Conservation (phyloP, 1,140 invertebrate species). For the Papilio helenus region DNA sequence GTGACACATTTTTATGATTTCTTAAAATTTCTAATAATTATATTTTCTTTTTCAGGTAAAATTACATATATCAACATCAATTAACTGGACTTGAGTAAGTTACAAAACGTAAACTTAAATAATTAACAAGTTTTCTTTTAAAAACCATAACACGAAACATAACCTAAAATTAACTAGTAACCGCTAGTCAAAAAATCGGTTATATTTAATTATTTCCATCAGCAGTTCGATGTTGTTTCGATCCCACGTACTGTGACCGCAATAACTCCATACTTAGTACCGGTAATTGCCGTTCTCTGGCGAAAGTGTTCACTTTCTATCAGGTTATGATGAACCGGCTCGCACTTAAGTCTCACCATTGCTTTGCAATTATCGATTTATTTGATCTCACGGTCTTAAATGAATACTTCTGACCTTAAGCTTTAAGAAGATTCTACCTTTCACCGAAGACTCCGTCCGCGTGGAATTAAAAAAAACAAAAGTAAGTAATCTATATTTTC, state of each 20-base stretch:
- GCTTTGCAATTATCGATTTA: slow-evolving; percentile 14
- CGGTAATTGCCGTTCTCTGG: slow-evolving; percentile 22
- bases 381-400: slow-evolving; percentile 2
- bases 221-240: not conserved
- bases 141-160: not conserved
- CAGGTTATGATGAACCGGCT: slow-evolving; percentile 18
- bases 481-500: too few species aligned
- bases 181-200: not conserved
- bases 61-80: not conserved
- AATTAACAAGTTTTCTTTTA: not conserved
- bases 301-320: slow-evolving; percentile 35
- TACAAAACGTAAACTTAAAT: not conserved
- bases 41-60: slow-evolving; percentile 17
- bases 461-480: too few species aligned
- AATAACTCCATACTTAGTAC: slow-evolving; percentile 18
- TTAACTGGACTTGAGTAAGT: not conserved
- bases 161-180: not conserved
- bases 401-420: not conserved
- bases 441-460: too few species aligned
- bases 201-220: not conserved
- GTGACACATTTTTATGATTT: not conserved
- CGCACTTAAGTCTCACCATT: not conserved
- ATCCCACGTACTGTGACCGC: slow-evolving; percentile 12
- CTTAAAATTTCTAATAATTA: not conserved
- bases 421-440: too few species aligned